These are phyloP conservation scores for Sesamia inferens DNA, from an alignment of 2,888 invertebrate genomes.

Conservation along the genomic window DNA sequence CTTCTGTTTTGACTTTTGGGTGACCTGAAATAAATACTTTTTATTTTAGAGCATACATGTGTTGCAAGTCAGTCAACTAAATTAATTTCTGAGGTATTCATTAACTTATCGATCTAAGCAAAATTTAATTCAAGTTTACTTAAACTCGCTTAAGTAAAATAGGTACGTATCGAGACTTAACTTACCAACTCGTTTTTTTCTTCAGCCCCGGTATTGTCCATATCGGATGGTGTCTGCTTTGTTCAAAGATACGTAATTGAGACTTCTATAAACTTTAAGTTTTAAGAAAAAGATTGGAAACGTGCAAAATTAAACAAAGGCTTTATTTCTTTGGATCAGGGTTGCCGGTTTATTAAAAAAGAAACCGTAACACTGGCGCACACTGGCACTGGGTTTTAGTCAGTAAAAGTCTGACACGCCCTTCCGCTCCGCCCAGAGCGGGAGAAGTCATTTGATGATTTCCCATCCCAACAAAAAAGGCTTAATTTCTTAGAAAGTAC, in stretches of 20 bases:
- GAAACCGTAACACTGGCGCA: too few species aligned
- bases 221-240: conserved; percentile 31
- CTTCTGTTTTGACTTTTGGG: too few species aligned
- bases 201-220: conserved; percentile 13
- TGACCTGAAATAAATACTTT: too few species aligned
- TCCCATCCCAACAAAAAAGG: too few species aligned
- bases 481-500: not conserved
- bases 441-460: too few species aligned
- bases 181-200: not conserved
- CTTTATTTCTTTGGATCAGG: not conserved
- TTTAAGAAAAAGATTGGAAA: not conserved
- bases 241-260: conserved; percentile 23
- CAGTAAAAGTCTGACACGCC: too few species aligned
- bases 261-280: not conserved
- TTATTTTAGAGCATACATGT: not conserved
- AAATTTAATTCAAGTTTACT: not conserved
- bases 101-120: not conserved
- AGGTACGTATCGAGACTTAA: not conserved
- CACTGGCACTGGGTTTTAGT: too few species aligned
- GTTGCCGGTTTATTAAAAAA: too few species aligned
- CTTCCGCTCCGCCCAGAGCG: too few species aligned
- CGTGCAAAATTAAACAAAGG: not conserved
- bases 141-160: not conserved
- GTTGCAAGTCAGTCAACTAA: not conserved
- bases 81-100: not conserved